Base-by-base conservation (phyloP, 92 coral and sea anemone genomes). In the Actinostola sp. region DNA sequence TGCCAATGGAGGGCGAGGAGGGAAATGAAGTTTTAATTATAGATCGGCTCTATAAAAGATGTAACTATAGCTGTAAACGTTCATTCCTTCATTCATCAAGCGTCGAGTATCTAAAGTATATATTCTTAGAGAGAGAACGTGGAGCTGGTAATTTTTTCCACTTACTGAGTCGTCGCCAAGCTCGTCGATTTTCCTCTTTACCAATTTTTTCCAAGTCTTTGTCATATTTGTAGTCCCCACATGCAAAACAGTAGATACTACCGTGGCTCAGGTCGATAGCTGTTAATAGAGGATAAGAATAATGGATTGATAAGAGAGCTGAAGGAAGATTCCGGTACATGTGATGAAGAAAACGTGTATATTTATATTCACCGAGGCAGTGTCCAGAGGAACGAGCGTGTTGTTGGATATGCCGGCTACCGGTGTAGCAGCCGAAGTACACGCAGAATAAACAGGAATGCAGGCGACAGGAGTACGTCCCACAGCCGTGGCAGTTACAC, bases 371-470 rank as follows among this genome's bases (percentile, higher is more conserved):
- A 95, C 99, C 99, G 26, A 95, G 75, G 61, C 88, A 79, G 68
- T 95, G 99, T 60, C 97, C 96, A 7, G 90, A 86, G 31, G 84
- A 67, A 46, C 88, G 82, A 44, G 99, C 95, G 78, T 95, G 99
- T 52, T 81, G 88, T 70, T 95, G 99, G 9, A 95, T 95, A 59
- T 95, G 99, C 83, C 92, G 89, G 83, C 87, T 80, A 45, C 99
- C 99, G 65, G 92, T 83, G 39, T 95, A 95, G 66, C 99, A 95
- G 49, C 99, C 99, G 44, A 95, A 95, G 77, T 95, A 95, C 67
- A 95, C 92, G 88, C 99, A 95, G 33, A 67, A 86, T 53, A 95
- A 73, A 84, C 97, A 95, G 43, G 99, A 88, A 64, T 95, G 99
- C 29, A 95, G 86, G 10, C 99, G 95, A 63, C 92, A 77, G 2